These are phyloP conservation scores for Schizothorax lantsangensis DNA, from an alignment of 2,797 vertebrate genomes.

Conservation along the genomic window DNA sequence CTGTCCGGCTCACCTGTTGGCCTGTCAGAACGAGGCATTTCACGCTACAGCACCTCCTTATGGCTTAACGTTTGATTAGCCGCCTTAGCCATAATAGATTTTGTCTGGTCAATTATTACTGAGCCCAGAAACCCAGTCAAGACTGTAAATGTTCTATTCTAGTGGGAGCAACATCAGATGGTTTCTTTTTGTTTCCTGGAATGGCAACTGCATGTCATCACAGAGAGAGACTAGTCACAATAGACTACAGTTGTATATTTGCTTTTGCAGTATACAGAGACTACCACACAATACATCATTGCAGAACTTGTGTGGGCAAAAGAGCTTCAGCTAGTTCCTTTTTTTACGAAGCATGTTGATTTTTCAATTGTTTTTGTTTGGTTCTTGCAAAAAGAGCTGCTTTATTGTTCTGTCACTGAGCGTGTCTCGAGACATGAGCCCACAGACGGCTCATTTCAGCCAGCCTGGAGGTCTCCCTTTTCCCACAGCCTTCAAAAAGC, in stretches of 20 bases:
- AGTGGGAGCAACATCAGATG: conserved; percentile 21
- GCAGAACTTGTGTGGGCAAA: conserved; percentile 24
- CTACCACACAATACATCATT: conserved; percentile 31
- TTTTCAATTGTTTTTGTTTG: conserved; percentile 40
- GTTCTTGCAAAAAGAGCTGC: conserved; percentile 1
- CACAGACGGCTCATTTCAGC: conserved; percentile 34
- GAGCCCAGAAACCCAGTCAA: conserved; percentile 40
- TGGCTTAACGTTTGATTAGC: conserved; percentile 43
- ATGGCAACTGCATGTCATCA: conserved; percentile 41
- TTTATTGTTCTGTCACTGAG: conserved; percentile 35
- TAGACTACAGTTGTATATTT: conserved; percentile 27
- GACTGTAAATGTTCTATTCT: conserved; percentile 22
- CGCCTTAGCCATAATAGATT: conserved; percentile 36
- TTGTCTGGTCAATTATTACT: conserved; percentile 57
- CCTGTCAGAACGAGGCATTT: conserved; percentile 42
- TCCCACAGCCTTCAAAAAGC: conserved; percentile 27
- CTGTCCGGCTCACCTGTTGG: conserved; percentile 51
- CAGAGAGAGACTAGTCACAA: conserved; percentile 12
- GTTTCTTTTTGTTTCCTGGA: conserved; percentile 35
- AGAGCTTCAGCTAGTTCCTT: conserved; percentile 10
- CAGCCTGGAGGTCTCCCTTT: neutral
- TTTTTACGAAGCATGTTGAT: neutral
- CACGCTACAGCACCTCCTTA: conserved; percentile 46
- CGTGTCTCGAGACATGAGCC: conserved; percentile 20
- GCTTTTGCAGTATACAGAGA: conserved; percentile 44